Percentiles rank a stretch among this genome's conserved stretches.
Evolutionary conservation across 2,888 invertebrate species (phyloP).

Genomic region (Mesodorylaimus sp.): DNA sequence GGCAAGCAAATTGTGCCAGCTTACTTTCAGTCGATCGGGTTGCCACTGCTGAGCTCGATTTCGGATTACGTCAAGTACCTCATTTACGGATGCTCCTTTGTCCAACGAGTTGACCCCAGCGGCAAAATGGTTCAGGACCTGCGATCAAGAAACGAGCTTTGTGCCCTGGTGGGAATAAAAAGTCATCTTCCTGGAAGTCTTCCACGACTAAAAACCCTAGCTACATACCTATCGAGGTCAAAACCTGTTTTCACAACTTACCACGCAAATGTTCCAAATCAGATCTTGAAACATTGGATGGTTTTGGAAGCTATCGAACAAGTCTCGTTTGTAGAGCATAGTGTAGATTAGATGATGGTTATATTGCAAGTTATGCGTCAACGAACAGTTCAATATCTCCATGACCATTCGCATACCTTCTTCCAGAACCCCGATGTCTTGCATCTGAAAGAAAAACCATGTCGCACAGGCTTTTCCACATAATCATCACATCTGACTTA

Average conservation of each 20-base stretch:
- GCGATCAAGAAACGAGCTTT: conserved; percentile 11
- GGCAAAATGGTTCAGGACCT: conserved; percentile 53
- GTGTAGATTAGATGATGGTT: conserved; percentile 86
- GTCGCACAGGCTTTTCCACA: neutral
- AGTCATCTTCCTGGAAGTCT: neutral
- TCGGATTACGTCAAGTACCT: conserved; percentile 69
- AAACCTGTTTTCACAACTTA: conserved; percentile 31
- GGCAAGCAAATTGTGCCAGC: neutral
- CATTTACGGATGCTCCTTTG: conserved; percentile 57
- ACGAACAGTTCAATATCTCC: conserved; percentile 86
- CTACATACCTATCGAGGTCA: neutral
- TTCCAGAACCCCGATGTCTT: conserved; percentile 72
- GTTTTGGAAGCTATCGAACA: conserved; percentile 65
- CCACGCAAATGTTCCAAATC: conserved; percentile 81
- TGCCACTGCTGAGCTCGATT: conserved; percentile 84
- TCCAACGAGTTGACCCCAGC: conserved; percentile 43
- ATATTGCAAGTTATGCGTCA: conserved; percentile 62
- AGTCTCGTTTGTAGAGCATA: conserved; percentile 69
- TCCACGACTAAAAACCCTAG: neutral
- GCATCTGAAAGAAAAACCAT: conserved; percentile 29
- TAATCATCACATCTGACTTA: conserved; percentile 2
- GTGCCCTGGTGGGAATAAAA: too few species aligned
- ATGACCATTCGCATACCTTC: conserved; percentile 88
- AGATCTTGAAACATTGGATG: conserved; percentile 79
- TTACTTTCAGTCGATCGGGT: conserved; percentile 68